Conservation (phyloP, 2,113 vertebrate species). For the Pycnonotus jocosus region DNA sequence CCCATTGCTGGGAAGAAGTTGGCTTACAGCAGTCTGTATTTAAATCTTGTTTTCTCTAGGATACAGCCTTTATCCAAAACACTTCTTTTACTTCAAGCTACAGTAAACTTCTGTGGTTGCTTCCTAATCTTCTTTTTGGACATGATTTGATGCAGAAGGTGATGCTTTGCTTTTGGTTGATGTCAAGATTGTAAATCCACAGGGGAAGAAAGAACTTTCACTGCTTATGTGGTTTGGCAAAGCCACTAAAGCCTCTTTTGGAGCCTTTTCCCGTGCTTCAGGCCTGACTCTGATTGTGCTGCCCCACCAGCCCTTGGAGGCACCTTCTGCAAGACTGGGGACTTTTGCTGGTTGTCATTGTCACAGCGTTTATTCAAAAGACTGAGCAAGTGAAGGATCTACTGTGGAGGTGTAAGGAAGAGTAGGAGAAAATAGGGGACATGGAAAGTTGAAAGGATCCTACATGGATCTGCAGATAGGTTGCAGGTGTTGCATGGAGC, state of each 20-base stretch:
- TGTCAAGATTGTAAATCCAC: neutral
- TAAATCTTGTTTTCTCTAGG: neutral
- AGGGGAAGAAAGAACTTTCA: neutral
- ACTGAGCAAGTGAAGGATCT: neutral
- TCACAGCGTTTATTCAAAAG: neutral
- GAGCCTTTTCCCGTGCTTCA: neutral
- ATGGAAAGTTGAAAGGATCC: neutral
- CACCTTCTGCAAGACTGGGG: neutral
- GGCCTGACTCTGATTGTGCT: accelerated
- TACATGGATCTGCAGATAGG: accelerated
- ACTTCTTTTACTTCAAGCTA: neutral
- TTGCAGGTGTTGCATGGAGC: neutral
- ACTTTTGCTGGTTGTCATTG: neutral
- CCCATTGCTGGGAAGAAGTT: neutral
- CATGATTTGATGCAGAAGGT: neutral
- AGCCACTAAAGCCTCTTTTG: neutral
- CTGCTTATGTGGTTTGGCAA: neutral
- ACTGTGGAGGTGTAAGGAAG: neutral
- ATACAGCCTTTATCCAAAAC: neutral
- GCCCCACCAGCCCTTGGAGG: neutral
- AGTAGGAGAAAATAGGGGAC: accelerated
- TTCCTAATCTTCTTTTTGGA: neutral
- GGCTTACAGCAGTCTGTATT: neutral
- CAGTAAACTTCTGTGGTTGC: neutral
- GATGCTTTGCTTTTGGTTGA: neutral